Conservation (phyloP, 2,888 invertebrate species). For the Drosophila putrida region DNA sequence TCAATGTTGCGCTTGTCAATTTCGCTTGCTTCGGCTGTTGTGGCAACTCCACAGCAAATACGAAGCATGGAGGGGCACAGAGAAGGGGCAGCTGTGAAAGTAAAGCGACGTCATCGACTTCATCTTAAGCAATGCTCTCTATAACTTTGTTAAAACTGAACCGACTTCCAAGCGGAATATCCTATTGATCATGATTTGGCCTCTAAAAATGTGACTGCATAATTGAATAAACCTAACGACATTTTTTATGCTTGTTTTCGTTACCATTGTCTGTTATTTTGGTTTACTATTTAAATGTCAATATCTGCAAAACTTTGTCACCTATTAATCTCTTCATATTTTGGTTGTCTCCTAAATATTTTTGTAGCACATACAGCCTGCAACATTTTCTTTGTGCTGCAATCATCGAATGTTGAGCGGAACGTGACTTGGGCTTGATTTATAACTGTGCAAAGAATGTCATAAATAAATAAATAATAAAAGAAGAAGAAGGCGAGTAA, state of each 20-base stretch:
- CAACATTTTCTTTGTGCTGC: slow-evolving; percentile 13
- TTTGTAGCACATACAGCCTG: not conserved
- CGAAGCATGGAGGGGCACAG: not conserved
- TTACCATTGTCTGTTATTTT: not conserved
- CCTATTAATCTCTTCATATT: not conserved
- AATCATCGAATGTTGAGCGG: slow-evolving; percentile 17
- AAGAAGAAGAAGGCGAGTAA: slow-evolving; percentile 35
- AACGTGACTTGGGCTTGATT: slow-evolving; percentile 71
- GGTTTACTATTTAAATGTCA: not conserved
- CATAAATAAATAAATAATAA: slow-evolving; percentile 55
- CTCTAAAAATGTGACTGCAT: no score
- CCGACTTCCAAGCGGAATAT: no score
- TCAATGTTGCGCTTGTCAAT: slow-evolving; percentile 81
- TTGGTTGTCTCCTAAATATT: not conserved
- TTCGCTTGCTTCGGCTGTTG: slow-evolving; percentile 46
- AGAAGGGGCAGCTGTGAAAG: not conserved
- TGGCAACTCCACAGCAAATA: slow-evolving; percentile 21
- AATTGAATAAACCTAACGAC: no score
- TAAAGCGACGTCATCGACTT: slow-evolving; percentile 33
- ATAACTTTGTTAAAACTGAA: no score
- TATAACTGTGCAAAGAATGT: slow-evolving; percentile 66
- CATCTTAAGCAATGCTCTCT: slow-evolving; percentile 26
- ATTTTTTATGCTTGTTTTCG: not conserved
- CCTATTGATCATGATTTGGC: no score
- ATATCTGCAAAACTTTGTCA: not conserved